Base-by-base conservation (phyloP, 2,888 invertebrate genomes). In the Lasiommata megera region DNA sequence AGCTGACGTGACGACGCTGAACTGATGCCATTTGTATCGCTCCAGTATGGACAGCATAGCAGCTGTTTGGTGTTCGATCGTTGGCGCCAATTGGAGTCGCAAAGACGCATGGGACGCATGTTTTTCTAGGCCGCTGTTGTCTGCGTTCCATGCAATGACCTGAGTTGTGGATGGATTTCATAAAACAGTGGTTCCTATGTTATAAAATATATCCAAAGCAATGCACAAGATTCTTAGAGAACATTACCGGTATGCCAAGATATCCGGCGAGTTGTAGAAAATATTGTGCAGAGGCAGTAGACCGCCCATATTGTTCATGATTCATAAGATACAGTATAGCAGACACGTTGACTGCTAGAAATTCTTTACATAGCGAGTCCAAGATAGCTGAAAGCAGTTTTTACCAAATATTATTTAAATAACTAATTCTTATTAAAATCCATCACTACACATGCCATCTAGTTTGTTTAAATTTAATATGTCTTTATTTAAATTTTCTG, bases 121-220 rank as follows among this genome's bases (percentile, higher is more conserved):
- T 64, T 93, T 90, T 73, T 93, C 93, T 59, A 98, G 92, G 37
- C 98, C 98, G 38, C 98, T 97, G 86, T 98, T 98, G 84, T 99
- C 98, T 7, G 98, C 98, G 86, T 98, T 98, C 98, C 98, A 99
- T 7, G 97, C 97, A 70, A 98, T 97, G 53, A 98, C 97, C 71
- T 89, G 70, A 48, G 47, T 48, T 69, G 72, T 75, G 74, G 76
- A 47, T 40, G 16, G 46, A 12, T 28, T 18, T 43, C 18, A 16
- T 46, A 23, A 40, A 55, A 37, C 31, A 31, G 37, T 5, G 23
- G 9, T 3, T 12, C n/a, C 17, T 8, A 14, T 8, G 14, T 12
- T 3, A 9, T 9, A 11, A 12, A 12, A 11, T 44, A 41, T 9
- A 16, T 34, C 31, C 14, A 16, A 52, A 58, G 54, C 38, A 63